Conservation (phyloP, 2,888 invertebrate genomes). For the Achlya flavicornis region DNA sequence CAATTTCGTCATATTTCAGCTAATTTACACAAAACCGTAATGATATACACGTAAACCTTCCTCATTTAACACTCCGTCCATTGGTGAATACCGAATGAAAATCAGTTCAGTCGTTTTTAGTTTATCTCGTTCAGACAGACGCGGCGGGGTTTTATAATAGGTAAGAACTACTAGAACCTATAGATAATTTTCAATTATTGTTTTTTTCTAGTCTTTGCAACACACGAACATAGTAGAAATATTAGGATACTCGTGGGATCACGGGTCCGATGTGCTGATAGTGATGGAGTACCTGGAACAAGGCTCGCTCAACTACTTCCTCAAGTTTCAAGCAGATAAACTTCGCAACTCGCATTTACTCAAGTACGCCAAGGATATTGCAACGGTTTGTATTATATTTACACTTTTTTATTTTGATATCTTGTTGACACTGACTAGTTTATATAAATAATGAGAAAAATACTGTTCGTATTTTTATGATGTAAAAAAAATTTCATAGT, state of each 20-base stretch:
- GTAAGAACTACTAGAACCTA: no score
- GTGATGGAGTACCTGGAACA: slow-evolving; percentile 95
- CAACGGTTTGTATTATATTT: slow-evolving; percentile 81
- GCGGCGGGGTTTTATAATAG: no score
- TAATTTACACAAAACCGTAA: no score
- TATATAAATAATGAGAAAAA: no score
- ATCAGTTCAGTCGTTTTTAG: no score
- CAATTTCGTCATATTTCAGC: no score
- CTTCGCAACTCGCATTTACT: slow-evolving; percentile 86
- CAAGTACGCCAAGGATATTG: slow-evolving; percentile 92
- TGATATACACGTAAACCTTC: no score
- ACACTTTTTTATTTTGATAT: not conserved
- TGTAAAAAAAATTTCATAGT: no score
- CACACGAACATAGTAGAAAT: slow-evolving; percentile 96
- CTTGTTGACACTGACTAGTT: not conserved
- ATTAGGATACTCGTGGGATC: slow-evolving; percentile 90
- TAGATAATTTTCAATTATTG: not conserved
- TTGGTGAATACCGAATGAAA: no score
- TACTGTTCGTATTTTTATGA: no score
- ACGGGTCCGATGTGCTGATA: slow-evolving; percentile 88
- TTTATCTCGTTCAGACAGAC: no score
- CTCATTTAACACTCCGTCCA: no score
- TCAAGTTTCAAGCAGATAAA: slow-evolving; percentile 89
- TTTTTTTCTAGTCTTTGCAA: slow-evolving; percentile 85
- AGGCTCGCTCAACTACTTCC: slow-evolving; percentile 92